phyloP scores from a whole-genome alignment of 2,113 vertebrate genomes.

The Sphaerodactylus townsendi region DNA sequence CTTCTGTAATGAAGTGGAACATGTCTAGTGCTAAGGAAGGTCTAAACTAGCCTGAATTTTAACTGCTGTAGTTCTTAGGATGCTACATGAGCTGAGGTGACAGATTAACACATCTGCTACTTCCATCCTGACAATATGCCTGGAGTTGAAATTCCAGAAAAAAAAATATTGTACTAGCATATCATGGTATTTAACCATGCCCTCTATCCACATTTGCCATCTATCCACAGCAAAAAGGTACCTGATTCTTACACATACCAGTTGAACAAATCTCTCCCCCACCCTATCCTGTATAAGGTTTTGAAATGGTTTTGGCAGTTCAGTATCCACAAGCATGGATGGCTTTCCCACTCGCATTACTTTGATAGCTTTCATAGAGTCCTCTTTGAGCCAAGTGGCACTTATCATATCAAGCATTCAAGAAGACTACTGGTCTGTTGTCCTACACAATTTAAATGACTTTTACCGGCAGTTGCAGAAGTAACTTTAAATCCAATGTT shows the following conservation, averaged over 20 bases:
- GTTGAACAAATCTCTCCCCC: background rate
- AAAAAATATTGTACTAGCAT: background rate
- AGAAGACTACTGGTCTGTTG: background rate
- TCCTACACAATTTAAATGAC: too few relatives aligned
- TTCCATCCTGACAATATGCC: background rate
- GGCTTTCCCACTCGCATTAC: background rate
- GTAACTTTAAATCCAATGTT: too few relatives aligned
- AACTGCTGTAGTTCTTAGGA: background rate
- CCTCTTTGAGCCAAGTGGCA: too few relatives aligned
- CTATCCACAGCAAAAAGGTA: background rate
- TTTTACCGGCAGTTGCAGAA: too few relatives aligned
- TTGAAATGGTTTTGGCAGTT: background rate
- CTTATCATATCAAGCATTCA: rapidly evolving
- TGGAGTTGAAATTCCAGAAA: background rate
- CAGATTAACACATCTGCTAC: too few relatives aligned
- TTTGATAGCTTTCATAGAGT: too few relatives aligned
- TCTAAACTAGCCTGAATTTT: background rate
- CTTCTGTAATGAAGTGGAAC: background rate
- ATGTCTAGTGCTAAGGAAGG: background rate
- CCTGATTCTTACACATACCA: background rate
- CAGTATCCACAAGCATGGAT: background rate
- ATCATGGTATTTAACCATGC: too few relatives aligned
- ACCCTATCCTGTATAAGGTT: background rate
- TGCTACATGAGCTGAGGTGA: background rate
- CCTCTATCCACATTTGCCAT: background rate